phyloP scores from a whole-genome alignment of 2,888 invertebrate species.

The Drosophila subsilvestris region DNA sequence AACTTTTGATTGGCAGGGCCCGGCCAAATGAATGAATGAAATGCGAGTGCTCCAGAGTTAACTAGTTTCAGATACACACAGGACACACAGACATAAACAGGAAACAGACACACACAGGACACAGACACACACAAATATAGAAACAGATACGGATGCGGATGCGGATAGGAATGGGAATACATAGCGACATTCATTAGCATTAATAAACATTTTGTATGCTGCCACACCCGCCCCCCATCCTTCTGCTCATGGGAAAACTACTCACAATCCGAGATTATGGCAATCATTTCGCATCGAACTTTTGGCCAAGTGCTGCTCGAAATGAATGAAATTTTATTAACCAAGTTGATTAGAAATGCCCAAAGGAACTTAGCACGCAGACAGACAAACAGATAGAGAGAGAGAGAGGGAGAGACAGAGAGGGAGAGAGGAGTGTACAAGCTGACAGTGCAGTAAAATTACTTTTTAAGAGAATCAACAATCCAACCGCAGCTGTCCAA shows the following conservation, averaged over 20 bases:
- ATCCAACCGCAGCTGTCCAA: conserved; percentile 22
- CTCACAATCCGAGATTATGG: too few species aligned
- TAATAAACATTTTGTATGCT: conserved; percentile 59
- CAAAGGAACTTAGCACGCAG: conserved; percentile 17
- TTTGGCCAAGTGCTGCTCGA: conserved; percentile 19
- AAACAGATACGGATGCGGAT: conserved; percentile 10
- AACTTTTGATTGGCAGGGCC: conserved; percentile 67
- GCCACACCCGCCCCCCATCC: conserved; percentile 9
- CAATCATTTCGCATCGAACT: background rate
- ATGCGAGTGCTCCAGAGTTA: conserved; percentile 39
- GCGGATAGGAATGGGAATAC: conserved; percentile 24
- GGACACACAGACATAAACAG: background rate
- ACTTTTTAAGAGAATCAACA: conserved; percentile 32
- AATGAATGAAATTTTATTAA: conserved; percentile 50
- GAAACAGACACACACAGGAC: background rate
- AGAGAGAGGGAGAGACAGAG: too few species aligned
- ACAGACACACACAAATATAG: background rate
- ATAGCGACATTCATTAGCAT: conserved; percentile 60
- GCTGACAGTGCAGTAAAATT: conserved; percentile 43
- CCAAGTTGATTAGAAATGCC: conserved; percentile 36
- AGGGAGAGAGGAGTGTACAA: background rate
- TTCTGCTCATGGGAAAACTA: conserved; percentile 19
- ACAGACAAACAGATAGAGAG: background rate
- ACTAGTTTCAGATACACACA: conserved; percentile 18
- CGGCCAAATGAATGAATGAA: conserved; percentile 45